A percentile compares a stretch with the other conserved stretches of the same genome.
These are phyloP conservation scores for Talpa occidentalis DNA, from an alignment of 2,113 vertebrate species.

Conservation along the genomic window DNA sequence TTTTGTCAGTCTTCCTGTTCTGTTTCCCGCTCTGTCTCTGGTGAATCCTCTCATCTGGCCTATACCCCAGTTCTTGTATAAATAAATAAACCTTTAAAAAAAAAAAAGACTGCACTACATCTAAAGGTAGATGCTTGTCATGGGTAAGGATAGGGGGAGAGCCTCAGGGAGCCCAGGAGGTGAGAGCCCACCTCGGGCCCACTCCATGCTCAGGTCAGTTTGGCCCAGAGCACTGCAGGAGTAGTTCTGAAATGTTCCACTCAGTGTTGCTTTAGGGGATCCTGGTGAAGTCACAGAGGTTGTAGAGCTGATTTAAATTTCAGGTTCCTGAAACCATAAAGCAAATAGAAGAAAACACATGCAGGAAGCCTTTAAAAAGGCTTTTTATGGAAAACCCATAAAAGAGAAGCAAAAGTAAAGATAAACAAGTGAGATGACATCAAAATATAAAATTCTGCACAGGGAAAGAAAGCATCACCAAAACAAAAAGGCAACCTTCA, in stretches of 20 bases:
- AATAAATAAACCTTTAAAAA: too few species aligned
- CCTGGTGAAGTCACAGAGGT: background rate
- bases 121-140: background rate
- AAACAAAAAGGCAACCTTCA: background rate
- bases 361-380: background rate
- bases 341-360: background rate
- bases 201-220: background rate
- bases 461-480: background rate
- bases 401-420: background rate
- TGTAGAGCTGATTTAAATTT: background rate
- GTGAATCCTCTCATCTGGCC: too few species aligned
- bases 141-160: background rate
- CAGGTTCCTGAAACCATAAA: background rate
- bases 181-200: background rate
- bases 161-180: background rate
- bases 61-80: too few species aligned
- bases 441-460: background rate
- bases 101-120: background rate
- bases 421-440: background rate
- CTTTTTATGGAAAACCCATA: too few species aligned
- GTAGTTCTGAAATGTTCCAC: background rate
- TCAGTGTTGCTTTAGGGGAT: background rate
- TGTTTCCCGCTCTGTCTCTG: too few species aligned
- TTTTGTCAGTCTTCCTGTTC: too few species aligned
- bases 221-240: background rate